phyloP scores from a whole-genome alignment of 2,113 vertebrate species.

The Limanda limanda region DNA sequence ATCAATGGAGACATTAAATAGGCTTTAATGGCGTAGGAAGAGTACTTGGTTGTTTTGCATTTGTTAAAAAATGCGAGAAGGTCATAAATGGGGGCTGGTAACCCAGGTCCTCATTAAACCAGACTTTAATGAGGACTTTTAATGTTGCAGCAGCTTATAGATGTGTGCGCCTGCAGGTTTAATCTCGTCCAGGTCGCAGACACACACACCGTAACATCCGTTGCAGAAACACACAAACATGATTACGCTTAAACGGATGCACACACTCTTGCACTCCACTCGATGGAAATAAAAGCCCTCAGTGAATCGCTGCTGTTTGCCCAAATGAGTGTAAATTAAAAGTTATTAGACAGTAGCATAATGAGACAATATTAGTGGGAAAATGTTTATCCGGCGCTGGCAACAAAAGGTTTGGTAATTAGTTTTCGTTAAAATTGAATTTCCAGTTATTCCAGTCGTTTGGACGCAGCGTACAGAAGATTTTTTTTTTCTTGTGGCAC shows the following conservation, averaged over 20 bases:
- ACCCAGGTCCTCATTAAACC: constrained; percentile 66
- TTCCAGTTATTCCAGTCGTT: constrained; percentile 10
- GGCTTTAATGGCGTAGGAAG: constrained; percentile 68
- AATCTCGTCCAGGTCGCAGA: constrained; percentile 24
- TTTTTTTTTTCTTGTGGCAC: not conserved
- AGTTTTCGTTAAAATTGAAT: constrained; percentile 27
- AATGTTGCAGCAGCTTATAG: constrained; percentile 38
- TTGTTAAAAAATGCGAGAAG: constrained; percentile 64
- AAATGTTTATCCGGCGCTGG: constrained; percentile 29
- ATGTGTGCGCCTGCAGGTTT: constrained; percentile 50
- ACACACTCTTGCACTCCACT: constrained; percentile 17
- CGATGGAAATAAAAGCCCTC: constrained; percentile 46
- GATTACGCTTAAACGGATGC: constrained; percentile 42
- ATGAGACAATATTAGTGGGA: constrained; percentile 38
- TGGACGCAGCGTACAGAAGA: not conserved
- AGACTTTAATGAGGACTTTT: constrained; percentile 63
- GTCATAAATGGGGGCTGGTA: constrained; percentile 70
- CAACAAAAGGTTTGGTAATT: constrained; percentile 47
- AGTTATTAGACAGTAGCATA: constrained; percentile 49
- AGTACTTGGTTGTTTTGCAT: constrained; percentile 65
- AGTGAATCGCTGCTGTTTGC: constrained; percentile 44
- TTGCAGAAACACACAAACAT: constrained; percentile 27
- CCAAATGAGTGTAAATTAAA: constrained; percentile 60
- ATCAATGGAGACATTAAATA: constrained; percentile 80
- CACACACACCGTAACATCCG: constrained; percentile 15